Evolutionary conservation across 2,797 vertebrate species (phyloP).

Genomic region (Pelodytes ibericus): DNA sequence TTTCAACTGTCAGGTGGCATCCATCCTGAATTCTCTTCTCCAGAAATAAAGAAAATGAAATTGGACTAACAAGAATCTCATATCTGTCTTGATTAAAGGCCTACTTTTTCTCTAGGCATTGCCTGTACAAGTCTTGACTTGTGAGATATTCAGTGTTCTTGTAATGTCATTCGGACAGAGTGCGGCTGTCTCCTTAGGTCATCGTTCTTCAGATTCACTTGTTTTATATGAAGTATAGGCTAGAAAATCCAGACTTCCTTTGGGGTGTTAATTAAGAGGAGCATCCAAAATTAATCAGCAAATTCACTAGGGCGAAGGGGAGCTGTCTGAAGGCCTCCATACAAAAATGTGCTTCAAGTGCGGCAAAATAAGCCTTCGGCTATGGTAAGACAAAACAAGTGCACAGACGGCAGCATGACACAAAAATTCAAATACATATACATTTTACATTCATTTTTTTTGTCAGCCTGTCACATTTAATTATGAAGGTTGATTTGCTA

Average conservation of each 20-base stretch:
- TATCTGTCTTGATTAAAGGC: slow-evolving; percentile 94
- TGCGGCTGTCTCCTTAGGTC: slow-evolving; percentile 89
- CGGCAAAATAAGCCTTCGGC: slow-evolving; percentile 91
- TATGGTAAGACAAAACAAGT: slow-evolving; percentile 89
- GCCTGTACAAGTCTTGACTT: slow-evolving; percentile 82
- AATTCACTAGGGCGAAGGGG: slow-evolving; percentile 98
- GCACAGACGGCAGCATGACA: slow-evolving; percentile 94
- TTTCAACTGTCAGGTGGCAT: slow-evolving; percentile 93
- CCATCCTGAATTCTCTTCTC: slow-evolving; percentile 80
- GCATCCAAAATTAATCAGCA: slow-evolving; percentile 98
- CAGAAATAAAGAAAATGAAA: slow-evolving; percentile 90
- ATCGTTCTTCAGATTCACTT: slow-evolving; percentile 89
- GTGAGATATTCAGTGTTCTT: slow-evolving; percentile 82
- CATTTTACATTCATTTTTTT: slow-evolving; percentile 96
- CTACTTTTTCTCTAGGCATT: slow-evolving; percentile 87
- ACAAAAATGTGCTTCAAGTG: slow-evolving; percentile 81
- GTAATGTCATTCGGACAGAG: slow-evolving; percentile 90
- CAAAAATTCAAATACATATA: slow-evolving; percentile 98
- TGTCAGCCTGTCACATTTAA: slow-evolving; percentile 99
- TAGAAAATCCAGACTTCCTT: slow-evolving; percentile 92
- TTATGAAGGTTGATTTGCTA: slow-evolving; percentile 98
- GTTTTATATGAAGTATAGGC: slow-evolving; percentile 81
- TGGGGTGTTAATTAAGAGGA: slow-evolving; percentile 98
- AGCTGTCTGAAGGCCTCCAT: slow-evolving; percentile 94
- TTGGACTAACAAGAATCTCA: slow-evolving; percentile 91